A percentile compares a stretch with the other conserved stretches of the same genome.
phyloP scores from a whole-genome alignment of 2,113 vertebrate genomes.

The Eulacestoma nigropectus region DNA sequence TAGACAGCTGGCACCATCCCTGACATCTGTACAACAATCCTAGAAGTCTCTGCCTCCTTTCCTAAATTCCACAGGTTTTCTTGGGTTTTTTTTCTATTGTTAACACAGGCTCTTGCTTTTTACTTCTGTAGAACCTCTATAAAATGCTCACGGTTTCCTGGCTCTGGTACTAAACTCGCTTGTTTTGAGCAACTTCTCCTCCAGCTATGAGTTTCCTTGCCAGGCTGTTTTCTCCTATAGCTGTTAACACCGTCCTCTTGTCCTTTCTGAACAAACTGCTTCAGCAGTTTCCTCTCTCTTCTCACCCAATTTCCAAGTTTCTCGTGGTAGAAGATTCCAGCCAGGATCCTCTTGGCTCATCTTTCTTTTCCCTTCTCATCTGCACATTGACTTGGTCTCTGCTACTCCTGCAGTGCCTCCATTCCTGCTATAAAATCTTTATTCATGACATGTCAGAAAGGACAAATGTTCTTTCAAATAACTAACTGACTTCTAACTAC shows the following conservation, averaged over 20 bases:
- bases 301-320: neutral
- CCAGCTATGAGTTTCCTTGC: neutral
- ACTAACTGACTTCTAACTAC: neutral
- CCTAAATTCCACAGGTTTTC: neutral
- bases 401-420: neutral
- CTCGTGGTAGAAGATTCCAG: neutral
- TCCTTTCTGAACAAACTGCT: neutral
- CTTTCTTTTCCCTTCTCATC: neutral
- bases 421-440: neutral
- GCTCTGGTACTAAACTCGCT: neutral
- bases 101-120: neutral
- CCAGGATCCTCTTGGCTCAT: neutral
- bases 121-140: neutral
- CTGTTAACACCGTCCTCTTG: neutral
- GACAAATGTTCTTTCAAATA: neutral
- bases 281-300: neutral
- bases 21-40: neutral
- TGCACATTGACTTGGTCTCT: neutral
- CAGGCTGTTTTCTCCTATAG: neutral
- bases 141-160: neutral
- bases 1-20: neutral
- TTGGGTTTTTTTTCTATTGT: neutral
- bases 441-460: neutral
- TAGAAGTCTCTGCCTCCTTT: neutral
- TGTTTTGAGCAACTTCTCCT: neutral